phyloP scores from a whole-genome alignment of 2,113 vertebrate genomes.

The Gracilinanus agilis region DNA sequence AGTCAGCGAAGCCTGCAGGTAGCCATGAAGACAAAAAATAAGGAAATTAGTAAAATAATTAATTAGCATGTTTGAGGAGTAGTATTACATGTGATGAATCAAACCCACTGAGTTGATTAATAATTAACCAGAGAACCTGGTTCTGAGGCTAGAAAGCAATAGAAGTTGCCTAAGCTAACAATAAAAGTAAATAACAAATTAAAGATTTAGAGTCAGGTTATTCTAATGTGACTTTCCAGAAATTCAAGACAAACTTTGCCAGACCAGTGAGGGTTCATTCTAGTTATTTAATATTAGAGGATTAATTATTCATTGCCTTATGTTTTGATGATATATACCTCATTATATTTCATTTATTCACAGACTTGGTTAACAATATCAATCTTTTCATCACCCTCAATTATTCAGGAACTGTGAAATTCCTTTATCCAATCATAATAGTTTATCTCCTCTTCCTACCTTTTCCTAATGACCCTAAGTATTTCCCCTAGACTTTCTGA shows the following conservation, averaged over 20 bases:
- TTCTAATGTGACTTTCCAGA: neutral
- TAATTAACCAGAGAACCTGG: neutral
- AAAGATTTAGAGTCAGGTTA: rapidly evolving
- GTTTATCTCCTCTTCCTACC: neutral
- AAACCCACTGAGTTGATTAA: neutral
- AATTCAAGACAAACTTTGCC: neutral
- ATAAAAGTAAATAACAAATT: neutral
- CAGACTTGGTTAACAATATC: too few species aligned
- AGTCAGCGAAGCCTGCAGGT: neutral
- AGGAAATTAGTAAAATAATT: too few species aligned
- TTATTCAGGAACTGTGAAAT: neutral
- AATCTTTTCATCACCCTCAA: neutral
- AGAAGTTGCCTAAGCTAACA: too few species aligned
- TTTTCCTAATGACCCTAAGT: neutral
- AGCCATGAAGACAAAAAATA: neutral
- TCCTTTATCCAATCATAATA: neutral
- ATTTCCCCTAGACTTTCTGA: neutral
- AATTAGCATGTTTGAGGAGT: too few species aligned
- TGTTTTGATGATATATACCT: too few species aligned
- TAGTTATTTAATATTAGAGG: neutral
- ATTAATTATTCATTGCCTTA: neutral
- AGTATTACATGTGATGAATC: neutral
- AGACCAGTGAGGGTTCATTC: neutral
- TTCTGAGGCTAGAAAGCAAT: neutral
- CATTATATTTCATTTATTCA: too few species aligned